Base-by-base conservation (phyloP, 2,113 vertebrate species). In the Eolophus roseicapilla region DNA sequence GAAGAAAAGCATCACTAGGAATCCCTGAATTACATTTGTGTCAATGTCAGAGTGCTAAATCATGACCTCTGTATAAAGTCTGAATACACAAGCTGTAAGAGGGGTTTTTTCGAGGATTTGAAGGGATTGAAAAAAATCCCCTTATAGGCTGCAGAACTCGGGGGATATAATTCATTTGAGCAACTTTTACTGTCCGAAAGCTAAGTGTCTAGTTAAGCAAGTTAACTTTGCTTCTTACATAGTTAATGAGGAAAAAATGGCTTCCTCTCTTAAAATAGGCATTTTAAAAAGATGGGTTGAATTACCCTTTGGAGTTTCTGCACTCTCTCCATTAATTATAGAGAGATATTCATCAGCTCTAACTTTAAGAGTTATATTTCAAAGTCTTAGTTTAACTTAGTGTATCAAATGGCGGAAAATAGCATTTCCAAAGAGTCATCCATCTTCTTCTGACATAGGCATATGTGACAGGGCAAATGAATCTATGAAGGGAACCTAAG, bases 221-320 rank as follows among this genome's bases (percentile, higher is more conserved):
- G 88, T 70, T 90, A 94, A 63, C 94, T 93, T 86, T 73, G 25
- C 73, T 92, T 29, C 60, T 47, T 63, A 20, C 10, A 2, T 37
- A 70, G 88, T 81, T 94, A 88, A 86, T 92, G 43, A 65, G 16
- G 43, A 90, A 75, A 68, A 91, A 88, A 86, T 44, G 9, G 11
- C 85, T 88, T 90, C 41, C 23, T 92, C 63, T 69, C 44, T 81
- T 57, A 50, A 88, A 95, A 86, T 35, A 86, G 49, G 46, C 60
- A 59, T 80, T 97, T 94, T 88, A 94, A 96, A 93, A 86, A 77
- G 88, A 88, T 68, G 50, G 31, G 53, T 63, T 92, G 46, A 90
- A 90, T 92, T 90, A 83, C 65, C 33, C 79, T 90, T 79, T 81
- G 53, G 88, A 96, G 76, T 86, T 94, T 90, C 86, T 92, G 41